A percentile compares a stretch with the other conserved stretches of the same genome.
phyloP scores from a whole-genome alignment of 2,888 invertebrate genomes.

The Choreutis nemorana region DNA sequence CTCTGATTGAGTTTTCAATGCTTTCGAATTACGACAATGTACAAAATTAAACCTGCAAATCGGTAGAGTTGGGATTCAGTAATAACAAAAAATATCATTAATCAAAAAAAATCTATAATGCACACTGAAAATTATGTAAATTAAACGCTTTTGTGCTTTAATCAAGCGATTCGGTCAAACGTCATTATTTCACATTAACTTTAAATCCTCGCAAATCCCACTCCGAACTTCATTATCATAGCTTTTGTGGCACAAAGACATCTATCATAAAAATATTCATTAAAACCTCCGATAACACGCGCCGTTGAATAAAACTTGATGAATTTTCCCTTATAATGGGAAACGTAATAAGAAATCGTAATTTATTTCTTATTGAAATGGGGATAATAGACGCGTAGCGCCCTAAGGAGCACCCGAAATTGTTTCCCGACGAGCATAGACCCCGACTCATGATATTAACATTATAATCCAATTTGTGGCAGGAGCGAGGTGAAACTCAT shows the following conservation, averaged over 20 bases:
- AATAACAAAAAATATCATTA: too few species aligned
- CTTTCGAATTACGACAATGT: too few species aligned
- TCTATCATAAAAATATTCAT: constrained; percentile 32
- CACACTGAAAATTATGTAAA: too few species aligned
- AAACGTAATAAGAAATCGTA: constrained; percentile 64
- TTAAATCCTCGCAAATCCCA: neutral
- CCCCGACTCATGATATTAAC: constrained; percentile 52
- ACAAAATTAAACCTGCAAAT: too few species aligned
- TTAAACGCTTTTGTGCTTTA: too few species aligned
- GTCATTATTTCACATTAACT: constrained; percentile 4
- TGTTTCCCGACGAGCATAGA: constrained; percentile 36
- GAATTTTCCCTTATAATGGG: constrained; percentile 55
- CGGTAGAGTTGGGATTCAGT: too few species aligned
- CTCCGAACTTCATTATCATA: too few species aligned
- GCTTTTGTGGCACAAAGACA: constrained; percentile 8
- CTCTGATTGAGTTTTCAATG: too few species aligned
- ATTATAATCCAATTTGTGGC: constrained; percentile 61
- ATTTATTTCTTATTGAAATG: constrained; percentile 66
- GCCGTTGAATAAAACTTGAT: constrained; percentile 50
- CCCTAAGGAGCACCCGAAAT: constrained; percentile 43
- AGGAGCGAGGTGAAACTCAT: constrained; percentile 52
- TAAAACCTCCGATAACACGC: constrained; percentile 41
- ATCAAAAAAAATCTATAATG: too few species aligned
- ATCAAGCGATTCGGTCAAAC: too few species aligned
- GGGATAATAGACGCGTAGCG: constrained; percentile 54